A percentile compares a stretch with the other conserved stretches of the same genome.
These are phyloP conservation scores for Quadroppia sp. DNA, from an alignment of 2,888 invertebrate genomes.

Conservation along the genomic window DNA sequence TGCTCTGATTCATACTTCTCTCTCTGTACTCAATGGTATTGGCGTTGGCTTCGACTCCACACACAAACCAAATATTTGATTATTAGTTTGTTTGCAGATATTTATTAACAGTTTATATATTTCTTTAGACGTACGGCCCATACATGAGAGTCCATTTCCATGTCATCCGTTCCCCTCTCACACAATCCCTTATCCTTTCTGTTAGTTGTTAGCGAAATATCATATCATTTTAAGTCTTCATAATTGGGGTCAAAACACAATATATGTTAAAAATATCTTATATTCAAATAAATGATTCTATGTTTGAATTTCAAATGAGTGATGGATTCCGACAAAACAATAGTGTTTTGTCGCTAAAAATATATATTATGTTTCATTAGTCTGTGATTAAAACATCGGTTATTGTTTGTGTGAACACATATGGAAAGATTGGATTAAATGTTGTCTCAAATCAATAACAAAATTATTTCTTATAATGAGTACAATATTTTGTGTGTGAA, in stretches of 20 bases:
- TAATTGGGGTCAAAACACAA: slow-evolving; percentile 27
- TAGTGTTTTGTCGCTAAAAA: too few relatives aligned
- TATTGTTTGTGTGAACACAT: too few relatives aligned
- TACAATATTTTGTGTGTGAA: too few relatives aligned
- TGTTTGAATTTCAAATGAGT: too few relatives aligned
- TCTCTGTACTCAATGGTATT: neutral
- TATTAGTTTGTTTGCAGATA: neutral
- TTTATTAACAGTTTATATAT: neutral
- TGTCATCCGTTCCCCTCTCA: neutral
- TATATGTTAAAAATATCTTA: neutral
- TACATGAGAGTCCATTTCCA: neutral
- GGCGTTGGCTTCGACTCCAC: neutral
- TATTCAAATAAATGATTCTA: too few relatives aligned
- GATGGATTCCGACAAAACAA: too few relatives aligned
- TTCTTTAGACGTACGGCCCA: neutral
- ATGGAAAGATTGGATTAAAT: too few relatives aligned
- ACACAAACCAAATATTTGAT: slow-evolving; percentile 16
- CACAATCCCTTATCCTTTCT: neutral
- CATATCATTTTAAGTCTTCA: slow-evolving; percentile 11
- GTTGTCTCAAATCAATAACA: too few relatives aligned
- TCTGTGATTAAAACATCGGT: too few relatives aligned
- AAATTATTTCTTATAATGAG: too few relatives aligned
- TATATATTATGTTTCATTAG: too few relatives aligned
- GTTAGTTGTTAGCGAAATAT: slow-evolving; percentile 1
- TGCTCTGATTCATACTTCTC: neutral